phyloP scores from a whole-genome alignment of 2,888 invertebrate genomes.

The Cryptus viduatorius region DNA sequence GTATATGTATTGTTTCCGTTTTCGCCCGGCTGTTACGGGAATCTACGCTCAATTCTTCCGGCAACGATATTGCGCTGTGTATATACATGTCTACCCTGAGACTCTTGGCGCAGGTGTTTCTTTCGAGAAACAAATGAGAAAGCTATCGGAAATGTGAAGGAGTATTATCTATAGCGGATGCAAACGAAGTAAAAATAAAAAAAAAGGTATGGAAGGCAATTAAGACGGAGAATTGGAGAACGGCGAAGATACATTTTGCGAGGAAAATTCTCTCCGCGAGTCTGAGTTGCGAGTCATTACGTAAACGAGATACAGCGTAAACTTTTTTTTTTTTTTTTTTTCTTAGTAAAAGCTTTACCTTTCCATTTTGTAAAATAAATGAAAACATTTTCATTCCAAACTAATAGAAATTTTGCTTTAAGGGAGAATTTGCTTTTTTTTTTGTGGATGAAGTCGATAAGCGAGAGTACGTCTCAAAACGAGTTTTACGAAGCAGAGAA shows the following conservation, averaged over 20 bases:
- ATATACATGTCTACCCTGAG: constrained; percentile 26
- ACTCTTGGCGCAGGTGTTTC: constrained; percentile 61
- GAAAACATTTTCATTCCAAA: too few relatives aligned
- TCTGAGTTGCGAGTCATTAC: too few relatives aligned
- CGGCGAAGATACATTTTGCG: background rate
- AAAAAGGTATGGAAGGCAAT: constrained; percentile 23
- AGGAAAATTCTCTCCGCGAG: too few relatives aligned
- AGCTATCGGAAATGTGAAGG: constrained; percentile 46
- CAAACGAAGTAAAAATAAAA: background rate
- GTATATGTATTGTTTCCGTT: constrained; percentile 36
- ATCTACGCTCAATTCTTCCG: constrained; percentile 16
- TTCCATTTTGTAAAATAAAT: too few relatives aligned
- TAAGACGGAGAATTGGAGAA: constrained; percentile 20
- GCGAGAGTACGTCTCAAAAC: too few relatives aligned
- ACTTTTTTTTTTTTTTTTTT: too few relatives aligned
- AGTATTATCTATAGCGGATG: background rate
- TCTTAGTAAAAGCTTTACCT: too few relatives aligned
- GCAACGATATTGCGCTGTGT: constrained; percentile 39
- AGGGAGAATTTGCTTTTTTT: too few relatives aligned
- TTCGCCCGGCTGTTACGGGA: background rate
- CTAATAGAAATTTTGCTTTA: too few relatives aligned
- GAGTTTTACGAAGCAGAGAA: too few relatives aligned
- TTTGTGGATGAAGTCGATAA: too few relatives aligned
- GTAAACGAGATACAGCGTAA: too few relatives aligned
- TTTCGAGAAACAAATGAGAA: constrained; percentile 58